A percentile compares a stretch with the other conserved stretches of the same genome.
phyloP scores from a whole-genome alignment of 2,888 invertebrate species.

The Caenorhabditis sp. region DNA sequence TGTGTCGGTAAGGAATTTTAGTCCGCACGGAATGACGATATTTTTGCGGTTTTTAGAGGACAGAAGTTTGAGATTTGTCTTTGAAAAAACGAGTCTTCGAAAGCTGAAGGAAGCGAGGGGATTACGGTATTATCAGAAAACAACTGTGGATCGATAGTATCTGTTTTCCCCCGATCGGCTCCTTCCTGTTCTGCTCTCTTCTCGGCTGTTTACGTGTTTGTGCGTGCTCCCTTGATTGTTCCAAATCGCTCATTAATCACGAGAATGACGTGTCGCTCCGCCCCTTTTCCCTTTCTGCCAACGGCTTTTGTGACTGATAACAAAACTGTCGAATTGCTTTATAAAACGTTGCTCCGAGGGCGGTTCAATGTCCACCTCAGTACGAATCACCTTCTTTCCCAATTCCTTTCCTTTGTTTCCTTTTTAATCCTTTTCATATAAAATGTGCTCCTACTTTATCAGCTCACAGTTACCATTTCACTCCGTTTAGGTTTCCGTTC shows the following conservation, averaged over 20 bases:
- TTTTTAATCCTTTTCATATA: conserved; percentile 34
- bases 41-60: no score
- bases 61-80: no score
- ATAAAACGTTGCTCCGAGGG: conserved; percentile 17
- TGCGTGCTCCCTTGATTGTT: neutral
- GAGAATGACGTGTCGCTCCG: conserved; percentile 37
- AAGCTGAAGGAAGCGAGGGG: no score
- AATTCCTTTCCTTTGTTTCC: conserved; percentile 36
- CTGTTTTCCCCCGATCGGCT: neutral
- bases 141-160: no score
- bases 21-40: neutral
- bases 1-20: neutral
- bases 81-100: no score
- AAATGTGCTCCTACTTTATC: conserved; percentile 24
- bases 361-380: conserved; percentile 44
- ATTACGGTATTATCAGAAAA: no score
- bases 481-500: neutral
- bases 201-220: conserved; percentile 30
- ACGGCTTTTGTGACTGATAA: conserved; percentile 47
- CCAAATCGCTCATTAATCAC: conserved; percentile 43
- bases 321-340: conserved; percentile 28
- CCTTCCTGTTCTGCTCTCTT: conserved; percentile 14
- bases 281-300: conserved; percentile 36
- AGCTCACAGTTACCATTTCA: conserved; percentile 8
- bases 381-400: neutral